Conservation (phyloP, 2,113 vertebrate genomes). For the Candoia aspera region DNA sequence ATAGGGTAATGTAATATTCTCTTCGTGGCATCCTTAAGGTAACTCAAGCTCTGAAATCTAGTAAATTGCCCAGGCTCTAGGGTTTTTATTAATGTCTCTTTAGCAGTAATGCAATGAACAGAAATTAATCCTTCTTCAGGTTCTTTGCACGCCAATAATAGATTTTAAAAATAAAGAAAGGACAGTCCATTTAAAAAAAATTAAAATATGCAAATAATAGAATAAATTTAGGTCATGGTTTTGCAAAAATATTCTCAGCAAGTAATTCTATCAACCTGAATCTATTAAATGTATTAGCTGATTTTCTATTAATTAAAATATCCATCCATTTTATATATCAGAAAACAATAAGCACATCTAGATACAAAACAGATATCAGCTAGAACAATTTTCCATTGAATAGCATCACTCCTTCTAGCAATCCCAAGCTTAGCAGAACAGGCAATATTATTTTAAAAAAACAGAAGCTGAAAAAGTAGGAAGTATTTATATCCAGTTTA, state of each 20-base stretch:
- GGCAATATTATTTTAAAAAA: background rate
- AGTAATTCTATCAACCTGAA: background rate
- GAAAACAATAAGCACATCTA: background rate
- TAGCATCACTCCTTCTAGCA: background rate
- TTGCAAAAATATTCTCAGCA: conserved; percentile 2
- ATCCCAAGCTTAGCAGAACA: background rate
- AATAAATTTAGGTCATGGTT: background rate
- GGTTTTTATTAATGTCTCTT: conserved; percentile 53
- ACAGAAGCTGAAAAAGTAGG: background rate
- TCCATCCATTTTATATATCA: background rate
- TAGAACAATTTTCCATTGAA: background rate
- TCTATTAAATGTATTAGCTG: background rate
- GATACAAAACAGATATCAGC: background rate
- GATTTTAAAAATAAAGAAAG: background rate
- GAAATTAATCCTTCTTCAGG: conserved; percentile 44
- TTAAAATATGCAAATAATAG: background rate
- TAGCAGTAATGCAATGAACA: conserved; percentile 41
- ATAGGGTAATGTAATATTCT: conserved; percentile 68
- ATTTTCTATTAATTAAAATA: background rate
- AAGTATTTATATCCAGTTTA: background rate
- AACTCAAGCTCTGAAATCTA: conserved; percentile 58
- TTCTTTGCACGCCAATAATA: conserved; percentile 27
- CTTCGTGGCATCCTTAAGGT: conserved; percentile 66
- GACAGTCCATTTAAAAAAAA: background rate
- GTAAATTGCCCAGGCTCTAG: conserved; percentile 37